Conservation (phyloP, 2,888 invertebrate species). For the Buathra laborator region DNA sequence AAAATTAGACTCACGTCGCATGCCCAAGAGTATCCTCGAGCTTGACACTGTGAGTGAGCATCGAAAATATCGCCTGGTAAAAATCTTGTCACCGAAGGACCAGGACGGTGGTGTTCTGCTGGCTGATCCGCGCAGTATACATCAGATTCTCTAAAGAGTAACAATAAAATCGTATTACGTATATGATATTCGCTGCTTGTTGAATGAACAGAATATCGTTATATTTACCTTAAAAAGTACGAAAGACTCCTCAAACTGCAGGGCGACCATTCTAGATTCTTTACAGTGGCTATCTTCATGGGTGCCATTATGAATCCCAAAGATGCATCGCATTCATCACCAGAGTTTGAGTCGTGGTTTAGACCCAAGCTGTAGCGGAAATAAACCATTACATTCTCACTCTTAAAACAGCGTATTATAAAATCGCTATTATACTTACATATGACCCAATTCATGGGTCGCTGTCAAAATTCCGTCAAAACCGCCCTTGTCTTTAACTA, state of each 20-base stretch:
- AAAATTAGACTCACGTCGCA: slow-evolving; percentile 2
- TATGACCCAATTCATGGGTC: slow-evolving; percentile 59
- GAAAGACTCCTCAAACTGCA: slow-evolving; percentile 30
- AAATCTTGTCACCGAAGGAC: background rate
- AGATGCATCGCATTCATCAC: background rate
- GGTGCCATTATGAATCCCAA: slow-evolving; percentile 42
- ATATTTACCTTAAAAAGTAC: background rate
- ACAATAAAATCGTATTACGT: background rate
- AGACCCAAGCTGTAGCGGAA: slow-evolving; percentile 37
- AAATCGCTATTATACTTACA: slow-evolving; percentile 21
- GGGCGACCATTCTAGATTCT: slow-evolving; percentile 35
- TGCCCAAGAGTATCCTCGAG: background rate
- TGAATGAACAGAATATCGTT: too few species aligned
- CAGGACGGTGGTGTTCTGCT: background rate
- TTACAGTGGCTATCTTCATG: background rate
- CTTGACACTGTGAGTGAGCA: slow-evolving; percentile 12
- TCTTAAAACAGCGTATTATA: background rate
- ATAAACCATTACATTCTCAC: too few species aligned
- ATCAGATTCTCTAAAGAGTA: background rate
- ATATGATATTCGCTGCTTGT: too few species aligned
- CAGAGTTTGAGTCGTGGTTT: slow-evolving; percentile 21
- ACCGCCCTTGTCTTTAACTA: slow-evolving; percentile 37
- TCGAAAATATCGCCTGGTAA: background rate
- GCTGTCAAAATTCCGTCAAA: slow-evolving; percentile 48
- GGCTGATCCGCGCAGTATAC: background rate